Percentiles rank a stretch among this genome's conserved stretches.
Evolutionary conservation across 2,888 invertebrate genomes (phyloP).

Genomic region (Machimus rusticus): DNA sequence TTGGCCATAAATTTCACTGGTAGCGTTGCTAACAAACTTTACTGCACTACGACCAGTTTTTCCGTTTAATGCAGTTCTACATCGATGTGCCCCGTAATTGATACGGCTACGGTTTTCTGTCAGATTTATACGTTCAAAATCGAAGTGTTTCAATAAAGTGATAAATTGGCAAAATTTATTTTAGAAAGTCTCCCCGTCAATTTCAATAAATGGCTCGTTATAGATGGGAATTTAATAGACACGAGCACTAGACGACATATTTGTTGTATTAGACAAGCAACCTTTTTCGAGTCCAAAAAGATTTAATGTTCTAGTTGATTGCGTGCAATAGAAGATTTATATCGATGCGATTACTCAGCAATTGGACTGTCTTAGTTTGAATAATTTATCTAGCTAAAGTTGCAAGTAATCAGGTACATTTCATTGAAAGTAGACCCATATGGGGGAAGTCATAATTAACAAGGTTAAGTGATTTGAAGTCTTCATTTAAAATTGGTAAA

Average conservation of each 20-base stretch:
- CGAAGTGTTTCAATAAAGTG: not conserved
- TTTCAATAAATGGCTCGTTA: not conserved
- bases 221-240: not conserved
- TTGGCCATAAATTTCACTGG: conserved; percentile 19
- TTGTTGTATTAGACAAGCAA: not conserved
- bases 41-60: conserved; percentile 19
- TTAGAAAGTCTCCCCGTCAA: not conserved
- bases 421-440: not conserved
- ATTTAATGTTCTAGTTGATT: not conserved
- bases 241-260: not conserved
- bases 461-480: no score
- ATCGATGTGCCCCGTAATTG: not conserved
- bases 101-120: not conserved
- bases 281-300: not conserved
- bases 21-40: not conserved
- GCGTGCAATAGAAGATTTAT: not conserved
- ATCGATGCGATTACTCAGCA: not conserved
- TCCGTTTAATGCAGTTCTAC: not conserved
- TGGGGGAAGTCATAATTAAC: no score
- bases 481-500: not conserved
- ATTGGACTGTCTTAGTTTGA: not conserved
- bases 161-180: conserved; percentile 1
- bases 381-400: not conserved
- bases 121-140: not conserved
- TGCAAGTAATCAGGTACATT: not conserved